Evolutionary conservation across 37 sponge, comb jelly and placozoan genomes (phyloP).

Genomic region (Theonella swinhoei): DNA sequence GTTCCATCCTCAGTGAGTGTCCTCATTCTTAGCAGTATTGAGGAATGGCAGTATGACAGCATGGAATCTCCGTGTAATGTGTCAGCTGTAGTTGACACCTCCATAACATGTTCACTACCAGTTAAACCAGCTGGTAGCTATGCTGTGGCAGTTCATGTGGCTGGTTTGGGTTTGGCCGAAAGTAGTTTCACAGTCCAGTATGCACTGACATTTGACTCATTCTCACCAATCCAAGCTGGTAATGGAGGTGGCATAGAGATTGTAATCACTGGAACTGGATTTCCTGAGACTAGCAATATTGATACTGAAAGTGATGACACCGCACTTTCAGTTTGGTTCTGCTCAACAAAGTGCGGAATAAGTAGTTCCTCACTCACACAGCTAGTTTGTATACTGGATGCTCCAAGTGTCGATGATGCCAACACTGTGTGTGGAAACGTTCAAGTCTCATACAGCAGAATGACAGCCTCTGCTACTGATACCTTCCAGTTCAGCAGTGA

Average conservation of each 20-base stretch:
- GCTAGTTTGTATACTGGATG: constrained; percentile 41
- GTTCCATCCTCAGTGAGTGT: not conserved
- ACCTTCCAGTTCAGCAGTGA: constrained; percentile 42
- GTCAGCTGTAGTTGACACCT: not conserved
- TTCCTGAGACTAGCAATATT: constrained; percentile 9
- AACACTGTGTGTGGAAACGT: not conserved
- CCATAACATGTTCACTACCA: constrained; percentile 54
- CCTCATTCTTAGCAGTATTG: not conserved
- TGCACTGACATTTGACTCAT: constrained; percentile 21
- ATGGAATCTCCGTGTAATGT: constrained; percentile 13
- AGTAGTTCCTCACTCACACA: constrained; percentile 5
- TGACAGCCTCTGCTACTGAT: not conserved
- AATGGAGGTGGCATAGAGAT: constrained; percentile 73
- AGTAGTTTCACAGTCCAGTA: constrained; percentile 10
- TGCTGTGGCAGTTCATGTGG: constrained; percentile 27
- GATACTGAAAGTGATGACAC: constrained; percentile 5
- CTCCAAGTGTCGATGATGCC: not conserved
- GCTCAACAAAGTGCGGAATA: constrained; percentile 11
- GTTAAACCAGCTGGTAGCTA: constrained; percentile 41
- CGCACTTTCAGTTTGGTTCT: constrained; percentile 14
- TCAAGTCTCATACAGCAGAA: not conserved
- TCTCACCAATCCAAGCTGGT: constrained; percentile 59
- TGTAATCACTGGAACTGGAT: constrained; percentile 64
- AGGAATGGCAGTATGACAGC: not conserved
- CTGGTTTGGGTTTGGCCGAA: constrained; percentile 43